phyloP scores from a whole-genome alignment of 2,888 invertebrate genomes.

The Drosophila acutilabella region DNA sequence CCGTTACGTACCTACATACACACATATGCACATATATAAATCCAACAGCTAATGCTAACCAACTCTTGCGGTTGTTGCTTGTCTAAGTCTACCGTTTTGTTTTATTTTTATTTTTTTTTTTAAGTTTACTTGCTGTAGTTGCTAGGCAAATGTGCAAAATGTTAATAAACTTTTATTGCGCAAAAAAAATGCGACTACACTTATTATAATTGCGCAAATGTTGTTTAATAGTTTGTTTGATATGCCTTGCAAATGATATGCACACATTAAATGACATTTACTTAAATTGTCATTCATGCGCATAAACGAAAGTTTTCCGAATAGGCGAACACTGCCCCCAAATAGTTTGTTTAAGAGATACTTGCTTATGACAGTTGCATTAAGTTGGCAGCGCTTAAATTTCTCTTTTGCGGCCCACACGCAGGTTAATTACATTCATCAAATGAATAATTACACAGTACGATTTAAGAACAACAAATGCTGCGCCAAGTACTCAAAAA shows the following conservation, averaged over 20 bases:
- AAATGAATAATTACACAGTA: slow-evolving; percentile 66
- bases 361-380: slow-evolving; percentile 8
- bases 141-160: slow-evolving; percentile 71
- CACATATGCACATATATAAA: slow-evolving; percentile 25
- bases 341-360: no score
- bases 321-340: slow-evolving; percentile 4
- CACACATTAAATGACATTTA: slow-evolving; percentile 13
- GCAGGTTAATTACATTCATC: slow-evolving; percentile 28
- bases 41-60: slow-evolving; percentile 54
- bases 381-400: slow-evolving; percentile 27
- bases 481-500: slow-evolving; percentile 48
- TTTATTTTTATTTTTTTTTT: slow-evolving; percentile 23
- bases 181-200: slow-evolving; percentile 60
- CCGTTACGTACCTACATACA: slow-evolving; percentile 59
- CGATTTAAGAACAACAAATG: slow-evolving; percentile 48
- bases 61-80: slow-evolving; percentile 70
- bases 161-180: slow-evolving; percentile 76
- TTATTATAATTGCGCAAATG: slow-evolving; percentile 66
- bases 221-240: slow-evolving; percentile 37
- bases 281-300: slow-evolving; percentile 27
- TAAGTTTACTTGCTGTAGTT: slow-evolving; percentile 35
- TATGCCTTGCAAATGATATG: slow-evolving; percentile 51
- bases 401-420: slow-evolving; percentile 39
- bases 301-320: slow-evolving; percentile 49
- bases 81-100: slow-evolving; percentile 33